Base-by-base conservation (phyloP, 2,888 invertebrate species). In the Chloromyia formosa region DNA sequence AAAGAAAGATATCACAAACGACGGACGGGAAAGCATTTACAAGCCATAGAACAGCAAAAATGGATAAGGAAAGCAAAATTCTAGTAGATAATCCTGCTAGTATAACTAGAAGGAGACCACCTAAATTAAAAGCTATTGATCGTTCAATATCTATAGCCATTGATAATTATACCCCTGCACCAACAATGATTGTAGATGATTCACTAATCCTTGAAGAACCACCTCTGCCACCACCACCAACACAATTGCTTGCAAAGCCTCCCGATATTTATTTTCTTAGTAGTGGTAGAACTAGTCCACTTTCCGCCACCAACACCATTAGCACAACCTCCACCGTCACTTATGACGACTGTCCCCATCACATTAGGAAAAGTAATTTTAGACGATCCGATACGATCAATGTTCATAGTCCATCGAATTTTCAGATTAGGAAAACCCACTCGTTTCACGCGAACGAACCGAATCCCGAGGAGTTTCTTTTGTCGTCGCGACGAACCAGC, bases 361-460 rank as follows among this genome's bases (percentile, higher is more conserved):
- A 83, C 73, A 81, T 84, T 76, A 84, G 84, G 79, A 84, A 85
- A 82, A 81, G 83, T 72, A 80, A 83, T 68, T 84, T 85, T 78
- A 83, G 86, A 76, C 84, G 85, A 76, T 85, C 86, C 74, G 85
- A 86, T 80, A 86, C 85, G 75, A 82, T 86, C 81, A 84, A 86
- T 81, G 83, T 84, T 79, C 84, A 84, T 81, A 83, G 84, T 79
- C 82, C 83, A 81, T 82, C 84, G 81, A 82, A 81, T 81, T 85
- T 84, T 81, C 84, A 84, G 82, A 83, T 85, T 81, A 83, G 85
- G 80, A 85, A 85, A 79, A 85, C 86, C 78, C 84, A 85, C 78
- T 86, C 85, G 75, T 85, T 86, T 80, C 86, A 85, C 80, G 82
- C 84, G 23, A 84, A 85, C 78, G 86, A 85, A 76, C 81, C 82